phyloP scores from a whole-genome alignment of 2,113 vertebrate species.

The Gallinago jamesoni region DNA sequence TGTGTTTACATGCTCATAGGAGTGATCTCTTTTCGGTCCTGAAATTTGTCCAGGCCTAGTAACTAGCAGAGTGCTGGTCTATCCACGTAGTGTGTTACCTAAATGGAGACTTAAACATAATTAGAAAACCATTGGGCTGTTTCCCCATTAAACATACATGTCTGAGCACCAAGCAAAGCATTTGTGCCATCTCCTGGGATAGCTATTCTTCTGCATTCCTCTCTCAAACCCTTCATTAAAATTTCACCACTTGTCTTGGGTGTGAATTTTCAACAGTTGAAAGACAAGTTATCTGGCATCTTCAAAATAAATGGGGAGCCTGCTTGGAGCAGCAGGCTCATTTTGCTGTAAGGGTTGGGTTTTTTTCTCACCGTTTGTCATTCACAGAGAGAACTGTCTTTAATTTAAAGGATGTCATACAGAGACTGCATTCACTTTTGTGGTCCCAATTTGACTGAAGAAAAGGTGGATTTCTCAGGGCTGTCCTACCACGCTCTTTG shows the following conservation, averaged over 20 bases:
- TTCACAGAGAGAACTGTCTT: not conserved
- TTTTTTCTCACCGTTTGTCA: not conserved
- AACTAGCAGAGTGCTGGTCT: not conserved
- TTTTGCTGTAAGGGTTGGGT: not conserved
- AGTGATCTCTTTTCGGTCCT: not conserved
- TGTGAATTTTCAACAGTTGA: slow-evolving; percentile 40
- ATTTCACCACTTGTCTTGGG: slow-evolving; percentile 27
- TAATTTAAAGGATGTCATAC: not conserved
- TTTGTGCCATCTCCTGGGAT: not conserved
- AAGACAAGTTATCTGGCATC: slow-evolving; percentile 31
- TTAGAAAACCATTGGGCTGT: not conserved
- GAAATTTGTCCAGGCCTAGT: not conserved
- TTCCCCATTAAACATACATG: not conserved
- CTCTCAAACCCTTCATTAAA: not conserved
- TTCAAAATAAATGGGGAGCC: not conserved
- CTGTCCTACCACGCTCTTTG: not conserved
- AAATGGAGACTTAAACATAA: not conserved
- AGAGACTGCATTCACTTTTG: not conserved
- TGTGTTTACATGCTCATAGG: not conserved
- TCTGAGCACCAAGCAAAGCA: not conserved
- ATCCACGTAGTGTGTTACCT: not conserved
- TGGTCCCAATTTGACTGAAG: not conserved
- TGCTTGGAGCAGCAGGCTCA: not conserved
- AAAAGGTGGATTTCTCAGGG: not conserved
- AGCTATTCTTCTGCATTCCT: slow-evolving; percentile 6